Evolutionary conservation across 2,113 vertebrate species (phyloP).

Genomic region (Pachycephala philippinensis): DNA sequence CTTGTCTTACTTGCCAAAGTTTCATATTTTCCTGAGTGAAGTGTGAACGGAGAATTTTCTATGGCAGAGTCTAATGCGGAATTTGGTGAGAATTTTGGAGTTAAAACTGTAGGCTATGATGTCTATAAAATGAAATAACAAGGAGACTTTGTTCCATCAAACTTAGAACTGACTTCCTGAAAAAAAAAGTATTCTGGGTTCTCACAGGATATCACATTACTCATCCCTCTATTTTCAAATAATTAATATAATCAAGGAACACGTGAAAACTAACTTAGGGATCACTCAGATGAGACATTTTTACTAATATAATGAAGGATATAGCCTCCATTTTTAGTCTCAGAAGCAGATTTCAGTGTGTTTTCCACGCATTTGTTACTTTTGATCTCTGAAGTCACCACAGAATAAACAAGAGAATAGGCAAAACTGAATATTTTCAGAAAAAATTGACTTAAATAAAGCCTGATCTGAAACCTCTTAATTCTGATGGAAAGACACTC

Average conservation of each 20-base stretch:
- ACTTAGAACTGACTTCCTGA: background rate
- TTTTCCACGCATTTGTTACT: background rate
- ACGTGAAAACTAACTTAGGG: background rate
- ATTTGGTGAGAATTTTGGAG: background rate
- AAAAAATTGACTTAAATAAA: too few relatives aligned
- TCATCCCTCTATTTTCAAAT: background rate
- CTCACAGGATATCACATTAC: background rate
- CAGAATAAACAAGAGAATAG: background rate
- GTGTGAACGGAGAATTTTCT: background rate
- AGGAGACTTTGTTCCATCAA: background rate
- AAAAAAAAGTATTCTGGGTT: background rate
- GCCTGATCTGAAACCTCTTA: too few relatives aligned
- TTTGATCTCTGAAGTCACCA: background rate
- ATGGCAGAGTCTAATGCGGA: background rate
- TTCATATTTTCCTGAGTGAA: background rate
- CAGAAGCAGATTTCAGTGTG: background rate
- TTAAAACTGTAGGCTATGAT: background rate
- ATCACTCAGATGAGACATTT: background rate
- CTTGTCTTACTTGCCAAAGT: background rate
- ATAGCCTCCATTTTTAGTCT: background rate
- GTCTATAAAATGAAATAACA: background rate
- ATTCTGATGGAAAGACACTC: too few relatives aligned
- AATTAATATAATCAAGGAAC: background rate
- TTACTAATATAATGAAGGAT: background rate
- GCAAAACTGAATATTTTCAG: background rate